Evolutionary conservation across 1,140 invertebrate species (phyloP).

Genomic region (Dryas iulia): DNA sequence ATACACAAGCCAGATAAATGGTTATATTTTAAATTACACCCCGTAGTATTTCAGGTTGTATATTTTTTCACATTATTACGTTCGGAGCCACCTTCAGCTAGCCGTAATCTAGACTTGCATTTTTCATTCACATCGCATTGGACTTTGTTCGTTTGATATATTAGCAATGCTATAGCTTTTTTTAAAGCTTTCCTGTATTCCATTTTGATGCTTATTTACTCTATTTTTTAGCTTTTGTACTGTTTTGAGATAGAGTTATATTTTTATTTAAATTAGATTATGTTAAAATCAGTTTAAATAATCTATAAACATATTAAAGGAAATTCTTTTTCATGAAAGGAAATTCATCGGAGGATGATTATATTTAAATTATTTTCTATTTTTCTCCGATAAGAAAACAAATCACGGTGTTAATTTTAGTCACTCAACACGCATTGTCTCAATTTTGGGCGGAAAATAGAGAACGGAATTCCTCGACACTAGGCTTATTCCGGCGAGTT

Average conservation of each 20-base stretch:
- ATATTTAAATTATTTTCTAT: too few species aligned
- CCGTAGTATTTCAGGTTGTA: slow-evolving; percentile 47
- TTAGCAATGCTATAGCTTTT: slow-evolving; percentile 27
- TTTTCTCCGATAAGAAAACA: too few species aligned
- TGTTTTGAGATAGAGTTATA: slow-evolving; percentile 12
- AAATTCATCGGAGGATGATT: too few species aligned
- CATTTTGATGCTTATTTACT: neutral
- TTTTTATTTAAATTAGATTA: neutral
- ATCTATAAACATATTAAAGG: neutral
- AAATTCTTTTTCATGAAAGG: too few species aligned
- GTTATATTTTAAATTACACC: slow-evolving; percentile 74
- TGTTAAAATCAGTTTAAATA: neutral
- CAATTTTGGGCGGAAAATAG: too few species aligned
- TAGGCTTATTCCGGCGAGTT: too few species aligned
- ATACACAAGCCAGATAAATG: slow-evolving; percentile 67
- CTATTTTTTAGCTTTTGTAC: slow-evolving; percentile 4
- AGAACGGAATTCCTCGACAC: too few species aligned
- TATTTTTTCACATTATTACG: slow-evolving; percentile 49
- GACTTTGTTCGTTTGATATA: slow-evolving; percentile 38
- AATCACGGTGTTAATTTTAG: too few species aligned
- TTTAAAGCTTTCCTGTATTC: neutral
- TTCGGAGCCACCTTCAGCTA: slow-evolving; percentile 36
- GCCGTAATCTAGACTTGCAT: slow-evolving; percentile 58
- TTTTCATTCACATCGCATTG: slow-evolving; percentile 54
- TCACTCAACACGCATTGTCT: too few species aligned